phyloP scores from a whole-genome alignment of 92 coral and sea anemone genomes.

The Epizoanthus ramosus region DNA sequence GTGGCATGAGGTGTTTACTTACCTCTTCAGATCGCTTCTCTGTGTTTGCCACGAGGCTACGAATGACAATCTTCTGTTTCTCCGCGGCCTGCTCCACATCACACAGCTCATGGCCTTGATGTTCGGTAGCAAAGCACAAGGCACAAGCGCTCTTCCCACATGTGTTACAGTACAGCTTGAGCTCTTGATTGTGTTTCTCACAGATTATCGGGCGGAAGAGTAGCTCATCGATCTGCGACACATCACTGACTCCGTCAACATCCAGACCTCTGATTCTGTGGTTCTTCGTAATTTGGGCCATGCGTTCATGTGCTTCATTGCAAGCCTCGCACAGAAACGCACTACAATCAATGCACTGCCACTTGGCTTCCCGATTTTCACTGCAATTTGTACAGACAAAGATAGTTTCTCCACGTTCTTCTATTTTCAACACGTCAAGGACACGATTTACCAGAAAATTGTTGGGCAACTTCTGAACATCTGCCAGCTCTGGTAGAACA shows the following conservation, averaged over 20 bases:
- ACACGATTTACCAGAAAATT: slow-evolving; percentile 54
- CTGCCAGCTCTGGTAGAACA: slow-evolving; percentile 8
- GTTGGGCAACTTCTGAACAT: slow-evolving; percentile 49
- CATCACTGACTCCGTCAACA: slow-evolving; percentile 6
- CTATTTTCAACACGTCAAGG: slow-evolving; percentile 43
- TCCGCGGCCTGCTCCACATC: slow-evolving; percentile 39
- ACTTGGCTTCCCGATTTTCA: slow-evolving; percentile 31
- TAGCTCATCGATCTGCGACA: slow-evolving; percentile 24
- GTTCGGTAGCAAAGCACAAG: slow-evolving; percentile 56
- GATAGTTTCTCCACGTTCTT: slow-evolving; percentile 17
- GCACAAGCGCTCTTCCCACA: slow-evolving; percentile 50
- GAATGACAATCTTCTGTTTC: slow-evolving; percentile 32
- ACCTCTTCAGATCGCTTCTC: slow-evolving; percentile 31
- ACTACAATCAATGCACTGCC: slow-evolving; percentile 46
- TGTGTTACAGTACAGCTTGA: slow-evolving; percentile 50
- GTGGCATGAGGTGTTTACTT: not conserved
- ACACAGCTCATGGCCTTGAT: slow-evolving; percentile 45
- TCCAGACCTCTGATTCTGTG: slow-evolving; percentile 28
- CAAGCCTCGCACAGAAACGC: slow-evolving; percentile 42
- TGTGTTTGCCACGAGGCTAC: slow-evolving; percentile 21
- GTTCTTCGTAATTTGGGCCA: slow-evolving; percentile 21
- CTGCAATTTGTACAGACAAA: slow-evolving; percentile 40
- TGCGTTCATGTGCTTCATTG: slow-evolving; percentile 41
- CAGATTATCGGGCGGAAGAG: slow-evolving; percentile 40
- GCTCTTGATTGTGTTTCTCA: slow-evolving; percentile 51